These are phyloP conservation scores for Gambusia affinis DNA, from an alignment of 2,113 vertebrate species.

Conservation along the genomic window DNA sequence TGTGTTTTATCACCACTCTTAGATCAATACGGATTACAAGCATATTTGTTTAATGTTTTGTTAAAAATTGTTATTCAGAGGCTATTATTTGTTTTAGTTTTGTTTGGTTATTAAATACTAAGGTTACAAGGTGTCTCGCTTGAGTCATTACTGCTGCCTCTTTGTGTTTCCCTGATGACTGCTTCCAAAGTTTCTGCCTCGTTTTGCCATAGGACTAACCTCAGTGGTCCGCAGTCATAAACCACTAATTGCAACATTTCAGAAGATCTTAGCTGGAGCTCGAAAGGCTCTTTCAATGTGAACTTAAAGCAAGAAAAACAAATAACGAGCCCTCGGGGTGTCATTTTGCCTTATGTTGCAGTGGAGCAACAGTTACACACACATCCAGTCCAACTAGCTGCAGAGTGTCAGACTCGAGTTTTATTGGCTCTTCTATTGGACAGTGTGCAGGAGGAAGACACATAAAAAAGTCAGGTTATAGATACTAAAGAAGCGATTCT, in stretches of 20 bases:
- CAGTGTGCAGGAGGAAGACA: constrained; percentile 48
- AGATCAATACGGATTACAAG: constrained; percentile 9
- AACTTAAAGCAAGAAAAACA: constrained; percentile 65
- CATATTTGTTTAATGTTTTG: constrained; percentile 15
- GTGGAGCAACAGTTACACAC: constrained; percentile 75
- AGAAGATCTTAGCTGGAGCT: constrained; percentile 57
- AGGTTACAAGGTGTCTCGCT: constrained; percentile 31
- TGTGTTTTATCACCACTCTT: constrained; percentile 1
- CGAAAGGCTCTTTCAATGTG: constrained; percentile 52
- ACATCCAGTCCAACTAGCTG: constrained; percentile 69
- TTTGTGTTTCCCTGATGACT: constrained; percentile 33
- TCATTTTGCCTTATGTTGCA: constrained; percentile 65
- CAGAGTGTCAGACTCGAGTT: constrained; percentile 66
- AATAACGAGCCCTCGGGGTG: constrained; percentile 71
- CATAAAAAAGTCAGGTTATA: constrained; percentile 45
- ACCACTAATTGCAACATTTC: constrained; percentile 56
- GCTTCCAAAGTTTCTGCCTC: constrained; percentile 34
- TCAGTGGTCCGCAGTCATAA: constrained; percentile 31
- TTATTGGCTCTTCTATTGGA: constrained; percentile 62
- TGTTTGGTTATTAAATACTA: constrained; percentile 24
- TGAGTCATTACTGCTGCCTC: constrained; percentile 24
- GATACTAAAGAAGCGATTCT: constrained; percentile 66
- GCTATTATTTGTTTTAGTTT: not conserved
- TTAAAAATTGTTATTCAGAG: constrained; percentile 16
- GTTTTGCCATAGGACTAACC: constrained; percentile 40